Evolutionary conservation across 2,113 vertebrate genomes (phyloP).

Genomic region (Polyodon spathula): DNA sequence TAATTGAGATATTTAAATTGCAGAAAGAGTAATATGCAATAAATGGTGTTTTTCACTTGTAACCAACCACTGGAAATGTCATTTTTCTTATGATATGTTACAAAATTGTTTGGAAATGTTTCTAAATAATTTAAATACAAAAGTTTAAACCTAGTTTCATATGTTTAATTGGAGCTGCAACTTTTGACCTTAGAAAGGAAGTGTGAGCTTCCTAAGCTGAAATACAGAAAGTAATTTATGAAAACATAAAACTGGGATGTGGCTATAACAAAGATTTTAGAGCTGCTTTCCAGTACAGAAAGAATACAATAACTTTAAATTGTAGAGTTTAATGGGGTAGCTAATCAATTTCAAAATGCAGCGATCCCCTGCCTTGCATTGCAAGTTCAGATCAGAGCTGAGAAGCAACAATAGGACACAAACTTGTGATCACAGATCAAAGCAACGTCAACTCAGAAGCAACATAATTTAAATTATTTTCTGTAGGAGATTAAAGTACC

Average conservation of each 20-base stretch:
- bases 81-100: too few species aligned
- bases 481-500: not conserved
- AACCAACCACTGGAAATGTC: too few species aligned
- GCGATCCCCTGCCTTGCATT: not conserved
- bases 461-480: not conserved
- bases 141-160: too few species aligned
- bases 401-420: not conserved
- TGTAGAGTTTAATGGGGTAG: not conserved
- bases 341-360: not conserved
- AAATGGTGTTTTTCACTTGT: too few species aligned
- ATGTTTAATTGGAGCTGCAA: too few species aligned
- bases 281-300: not conserved
- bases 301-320: not conserved
- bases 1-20: too few species aligned
- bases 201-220: too few species aligned
- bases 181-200: too few species aligned
- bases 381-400: not conserved
- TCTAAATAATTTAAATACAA: too few species aligned
- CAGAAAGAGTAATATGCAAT: too few species aligned
- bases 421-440: not conserved
- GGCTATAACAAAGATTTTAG: not conserved
- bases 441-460: not conserved
- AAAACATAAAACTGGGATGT: not conserved
- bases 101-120: too few species aligned
- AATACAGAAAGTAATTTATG: too few species aligned